Percentiles rank a stretch among this genome's conserved stretches.
These are phyloP conservation scores for Syncerus caffer DNA, from an alignment of 2,797 vertebrate species.

Conservation along the genomic window DNA sequence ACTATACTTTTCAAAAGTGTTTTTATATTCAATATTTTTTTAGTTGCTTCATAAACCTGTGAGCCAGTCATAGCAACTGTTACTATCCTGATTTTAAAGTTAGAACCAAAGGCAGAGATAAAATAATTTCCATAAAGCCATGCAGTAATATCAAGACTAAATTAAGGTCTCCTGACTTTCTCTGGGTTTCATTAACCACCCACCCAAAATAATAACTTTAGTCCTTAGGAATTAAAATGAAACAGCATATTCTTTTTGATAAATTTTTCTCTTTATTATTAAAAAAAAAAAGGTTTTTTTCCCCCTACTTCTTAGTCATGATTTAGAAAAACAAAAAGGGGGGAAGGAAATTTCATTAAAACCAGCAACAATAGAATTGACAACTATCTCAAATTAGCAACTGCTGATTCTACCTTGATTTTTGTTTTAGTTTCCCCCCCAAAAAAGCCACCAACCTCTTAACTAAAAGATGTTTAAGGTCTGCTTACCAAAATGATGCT, in stretches of 20 bases:
- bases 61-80: background rate
- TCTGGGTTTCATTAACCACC: background rate
- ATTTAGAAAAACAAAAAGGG: background rate
- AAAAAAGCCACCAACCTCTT: background rate
- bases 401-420: background rate
- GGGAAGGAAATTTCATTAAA: background rate
- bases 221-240: conserved; percentile 35
- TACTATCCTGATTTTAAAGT: background rate
- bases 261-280: conserved; percentile 7
- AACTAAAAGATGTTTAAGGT: background rate
- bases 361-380: background rate
- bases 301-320: background rate
- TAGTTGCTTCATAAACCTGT: background rate
- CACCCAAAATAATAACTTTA: conserved; percentile 11
- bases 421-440: background rate
- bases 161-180: conserved; percentile 18
- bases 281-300: background rate
- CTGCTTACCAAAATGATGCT: conserved; percentile 36
- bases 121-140: conserved; percentile 24
- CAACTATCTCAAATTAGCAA: background rate
- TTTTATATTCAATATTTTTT: conserved; percentile 21
- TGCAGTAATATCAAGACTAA: background rate
- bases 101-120: background rate
- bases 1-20: background rate
- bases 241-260: background rate